Evolutionary conservation across 2,888 invertebrate species (phyloP), one percentile per base, ranked within the genome.

Genomic region (Choreutis nemorana): DNA sequence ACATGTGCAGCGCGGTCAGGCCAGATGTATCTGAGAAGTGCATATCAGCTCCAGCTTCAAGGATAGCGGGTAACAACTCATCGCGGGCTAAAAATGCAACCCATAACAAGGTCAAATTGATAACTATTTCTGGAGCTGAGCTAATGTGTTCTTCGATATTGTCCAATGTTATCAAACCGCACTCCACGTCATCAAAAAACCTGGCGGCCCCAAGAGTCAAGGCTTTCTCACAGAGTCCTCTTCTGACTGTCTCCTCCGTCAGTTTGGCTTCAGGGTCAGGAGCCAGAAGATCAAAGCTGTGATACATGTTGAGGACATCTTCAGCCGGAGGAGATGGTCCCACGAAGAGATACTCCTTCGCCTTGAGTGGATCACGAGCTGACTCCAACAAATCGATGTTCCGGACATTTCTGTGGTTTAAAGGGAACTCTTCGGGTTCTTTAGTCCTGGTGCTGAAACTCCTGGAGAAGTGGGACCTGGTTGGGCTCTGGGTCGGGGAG

Each of bases 311-410:
- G 28, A 89, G 87, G 2, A 87, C 87, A 70, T 89, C 88, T 65
- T 91, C 90, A 24, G 89, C 87, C 2, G 90, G 90, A 8, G 90
- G 90, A 4, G 90, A 87, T 8, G 88, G 88, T 9, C 90, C 90
- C 38, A 87, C 88, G 53, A 90, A 89, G 66, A 90, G 83, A 51
- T 87, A 89, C 59, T 87, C 87, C 52, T 86, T 87, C 42, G 86
- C 84, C 40, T 64, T 66, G n/a, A 61, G 65, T 2, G 61, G 59
- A 10, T 73, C 75, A 30, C 81, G 81, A 37, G 85, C 84, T 16
- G 85, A 81, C 51, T 87, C 87, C 38, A 87, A 71, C 53, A 86
- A 65, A 38, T 77, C 77, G 31, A 77, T 63, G 35, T 52, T 73
- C 8, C 63, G 55, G 1, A 64, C 65, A 55, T 67, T 50, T 57